Percentiles rank a stretch among this genome's conserved stretches.
These are phyloP conservation scores for Clamator glandarius DNA, from an alignment of 2,797 vertebrate genomes.

Conservation along the genomic window DNA sequence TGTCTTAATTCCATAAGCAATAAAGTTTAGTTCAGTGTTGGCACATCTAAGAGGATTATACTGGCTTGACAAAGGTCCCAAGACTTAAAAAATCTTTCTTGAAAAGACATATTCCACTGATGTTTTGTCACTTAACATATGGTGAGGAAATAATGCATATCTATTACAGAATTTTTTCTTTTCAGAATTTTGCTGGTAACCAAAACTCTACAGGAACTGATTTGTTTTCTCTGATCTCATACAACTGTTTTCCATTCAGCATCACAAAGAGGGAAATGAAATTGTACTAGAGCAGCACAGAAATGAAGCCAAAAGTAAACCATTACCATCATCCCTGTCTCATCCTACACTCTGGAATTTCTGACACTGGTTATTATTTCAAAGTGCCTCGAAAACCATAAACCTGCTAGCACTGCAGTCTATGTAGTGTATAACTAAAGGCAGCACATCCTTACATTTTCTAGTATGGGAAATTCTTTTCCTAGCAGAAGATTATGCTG, in stretches of 20 bases:
- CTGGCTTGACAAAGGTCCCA: constrained; percentile 24
- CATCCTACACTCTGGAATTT: background rate
- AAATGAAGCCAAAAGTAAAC: background rate
- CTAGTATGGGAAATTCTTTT: background rate
- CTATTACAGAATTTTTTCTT: background rate
- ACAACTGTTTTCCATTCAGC: background rate
- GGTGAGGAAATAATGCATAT: background rate
- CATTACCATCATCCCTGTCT: rapidly evolving
- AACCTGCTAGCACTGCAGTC: background rate
- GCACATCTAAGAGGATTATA: constrained; percentile 44
- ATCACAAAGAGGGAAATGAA: background rate
- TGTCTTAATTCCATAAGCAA: constrained; percentile 46
- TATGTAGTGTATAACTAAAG: background rate
- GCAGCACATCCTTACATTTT: background rate
- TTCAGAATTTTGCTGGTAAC: background rate
- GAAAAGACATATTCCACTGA: constrained; percentile 20
- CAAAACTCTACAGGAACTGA: no score
- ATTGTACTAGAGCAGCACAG: background rate
- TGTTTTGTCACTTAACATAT: constrained; percentile 49
- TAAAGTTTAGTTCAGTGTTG: constrained; percentile 38
- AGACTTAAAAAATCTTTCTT: constrained; percentile 26
- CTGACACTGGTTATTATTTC: background rate
- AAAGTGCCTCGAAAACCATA: background rate
- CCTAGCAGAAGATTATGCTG: background rate
- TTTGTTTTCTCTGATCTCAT: background rate